Base-by-base conservation (phyloP, 2,797 vertebrate species). In the Lagorchestes hirsutus region DNA sequence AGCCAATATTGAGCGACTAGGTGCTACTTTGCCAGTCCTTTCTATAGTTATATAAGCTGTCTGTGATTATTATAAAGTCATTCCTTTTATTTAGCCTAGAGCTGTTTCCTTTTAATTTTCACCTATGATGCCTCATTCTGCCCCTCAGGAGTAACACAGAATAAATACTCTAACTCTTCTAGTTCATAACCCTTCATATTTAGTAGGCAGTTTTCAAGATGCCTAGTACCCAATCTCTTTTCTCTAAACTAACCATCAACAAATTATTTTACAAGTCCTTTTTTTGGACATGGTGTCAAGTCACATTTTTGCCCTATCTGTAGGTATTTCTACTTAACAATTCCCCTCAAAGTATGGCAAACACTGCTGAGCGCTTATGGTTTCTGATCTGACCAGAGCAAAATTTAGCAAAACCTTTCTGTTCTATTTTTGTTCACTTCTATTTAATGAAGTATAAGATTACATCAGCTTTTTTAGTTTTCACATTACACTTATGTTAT, bases 1-100 rank as follows among this genome's bases (percentile, higher is more conserved):
- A 96, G 94, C 92, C 90, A 95, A 94, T 94, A 91, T 4, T 55
- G 55, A 67, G 34, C 92, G 92, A 55, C 40, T 92, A 62, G 34
- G 14, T 67, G 34, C 13, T 67, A 67, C 34, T 18, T 67, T 67
- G 34, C 34, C 34, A 67, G 6, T 5, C 13, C 34, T 67, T 67
- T 67, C 59, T 10, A 59, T 59, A 2, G 3, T 59, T 31, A 31
- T 13, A 31, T 59, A 59, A 59, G 58, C 58, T 67, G 2, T n/a
- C 14, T 67, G 34, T 67, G 62, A 67, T 67, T n/a, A 55, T 91
- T 90, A 59, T 57, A 54, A 95, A 55, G 54, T 94, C 92, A 56
- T 94, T 0, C 52, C 27, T 74, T 55, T 22, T 91, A 93, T 46
- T 56, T 91, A 54, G 6, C 1, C 82, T 28, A 82, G 90, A 55